Evolutionary conservation across 2,888 invertebrate species (phyloP), one percentile per base, ranked within the genome.

Genomic region (Phengaris arion): DNA sequence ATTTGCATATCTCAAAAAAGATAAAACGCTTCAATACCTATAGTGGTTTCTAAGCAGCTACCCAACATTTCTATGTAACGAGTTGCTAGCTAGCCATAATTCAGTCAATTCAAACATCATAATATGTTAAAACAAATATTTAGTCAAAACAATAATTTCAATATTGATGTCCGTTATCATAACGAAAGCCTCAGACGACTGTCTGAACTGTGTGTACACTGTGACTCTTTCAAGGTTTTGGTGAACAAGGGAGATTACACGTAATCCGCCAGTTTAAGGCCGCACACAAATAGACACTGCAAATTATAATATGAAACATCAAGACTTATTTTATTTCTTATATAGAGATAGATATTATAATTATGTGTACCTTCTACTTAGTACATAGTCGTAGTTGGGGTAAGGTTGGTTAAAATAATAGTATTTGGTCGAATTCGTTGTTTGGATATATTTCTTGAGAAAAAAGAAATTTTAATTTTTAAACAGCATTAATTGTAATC

Each of bases 141-240:
- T n/a, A 59, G 35, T 35, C 35, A 1, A 35, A 59, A 59, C 59
- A 59, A 59, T 3, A 59, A 59, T 57, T 15, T 57, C n/a, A 57
- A 59, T 59, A 10, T 22, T 59, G 59, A 59, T 35, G 35, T 59
- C 10, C 35, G 59, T 59, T 59, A 35, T 59, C 59, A 35, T 12
- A 46, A 45, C 45, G 9, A 15, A 70, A 51, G 69, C 51, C 51
- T 52, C n/a, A 51, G 69, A 15, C 69, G n/a, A n/a, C n/a, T n/a
- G 69, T 48, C n/a, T 10, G 69, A 54, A n/a, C 51, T 70, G 10
- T 70, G 22, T 52, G 15, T 22, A 22, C 70, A 54, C n/a, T 72
- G 72, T 54, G 72, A 72, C 35, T 72, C 22, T 52, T 13, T 54
- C 72, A 72, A 72, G 72, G 72, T 54, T 54, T 22, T 54, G 13